These are phyloP conservation scores for Halyomorpha halys DNA, from an alignment of 1,140 invertebrate species.

Conservation along the genomic window DNA sequence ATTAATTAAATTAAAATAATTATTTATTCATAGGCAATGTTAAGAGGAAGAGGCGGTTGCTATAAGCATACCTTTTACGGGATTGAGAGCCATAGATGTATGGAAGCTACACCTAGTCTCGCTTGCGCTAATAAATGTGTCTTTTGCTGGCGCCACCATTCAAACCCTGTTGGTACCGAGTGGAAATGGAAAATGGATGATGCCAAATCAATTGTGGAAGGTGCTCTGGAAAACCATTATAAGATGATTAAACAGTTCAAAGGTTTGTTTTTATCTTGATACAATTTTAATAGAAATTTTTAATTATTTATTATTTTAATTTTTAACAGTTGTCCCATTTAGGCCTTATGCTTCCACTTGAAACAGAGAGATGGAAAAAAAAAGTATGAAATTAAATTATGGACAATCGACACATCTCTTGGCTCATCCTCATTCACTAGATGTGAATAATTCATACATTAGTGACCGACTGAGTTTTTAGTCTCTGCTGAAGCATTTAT, in stretches of 20 bases:
- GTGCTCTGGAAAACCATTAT: constrained; percentile 45
- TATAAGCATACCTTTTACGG: constrained; percentile 61
- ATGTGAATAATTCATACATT: no score
- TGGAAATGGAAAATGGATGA: constrained; percentile 56
- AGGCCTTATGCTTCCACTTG: neutral
- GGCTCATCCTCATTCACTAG: no score
- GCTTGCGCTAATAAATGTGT: constrained; percentile 61
- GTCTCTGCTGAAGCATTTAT: no score
- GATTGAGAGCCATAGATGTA: constrained; percentile 52
- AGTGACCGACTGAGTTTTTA: no score
- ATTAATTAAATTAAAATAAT: neutral
- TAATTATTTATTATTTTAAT: no score
- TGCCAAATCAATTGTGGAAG: constrained; percentile 44
- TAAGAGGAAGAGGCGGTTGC: constrained; percentile 52
- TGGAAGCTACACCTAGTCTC: constrained; percentile 53
- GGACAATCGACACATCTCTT: no score
- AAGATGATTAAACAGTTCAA: constrained; percentile 52
- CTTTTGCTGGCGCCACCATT: constrained; percentile 57
- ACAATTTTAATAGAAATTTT: no score
- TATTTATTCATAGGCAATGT: constrained; percentile 42
- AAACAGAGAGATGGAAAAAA: neutral
- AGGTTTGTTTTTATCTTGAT: constrained; percentile 35
- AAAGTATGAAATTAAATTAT: neutral
- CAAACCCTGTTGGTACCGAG: constrained; percentile 59
- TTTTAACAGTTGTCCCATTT: neutral